Evolutionary conservation across 2,888 invertebrate genomes (phyloP), one percentile per base, ranked within the genome.

Genomic region (Clunio marinus): DNA sequence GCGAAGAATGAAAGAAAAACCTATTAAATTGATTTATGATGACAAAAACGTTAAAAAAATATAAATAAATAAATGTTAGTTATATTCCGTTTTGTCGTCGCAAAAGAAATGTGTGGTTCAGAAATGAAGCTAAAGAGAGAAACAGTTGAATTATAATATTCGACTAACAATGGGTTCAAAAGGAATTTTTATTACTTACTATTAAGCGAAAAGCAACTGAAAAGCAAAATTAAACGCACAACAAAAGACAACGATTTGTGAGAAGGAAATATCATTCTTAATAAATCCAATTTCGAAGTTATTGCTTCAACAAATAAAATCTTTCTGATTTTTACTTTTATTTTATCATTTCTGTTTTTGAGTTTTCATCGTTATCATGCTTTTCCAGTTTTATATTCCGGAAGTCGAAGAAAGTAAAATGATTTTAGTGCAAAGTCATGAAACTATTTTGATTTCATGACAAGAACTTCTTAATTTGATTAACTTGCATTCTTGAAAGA

Each of bases 1-100:
- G n/a, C n/a, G n/a, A n/a, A 57, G 57, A 57, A 51, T 51, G 51
- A 51, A 24, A 45, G 27, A 65, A 65, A 46, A 66, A 66, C 51
- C 66, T 66, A 66, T 66, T 66, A 66, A 66, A 66, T 55, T 66
- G 66, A 66, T 66, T 66, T 66, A 66, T 66, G 66, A 66, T 66
- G 66, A 66, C 66, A 65, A 65, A 65, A 65, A 65, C 60, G 63
- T 37, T n/a, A n/a, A n/a, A 63, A 32, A 45, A 63, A 60, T 22
- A 32, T 28, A 63, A 63, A 63, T 63, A 63, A 63, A 63, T 63
- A 63, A 63, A 63, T 63, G 41, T 37, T 63, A 27, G 22, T 60
- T 60, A 35, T 35, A 24, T 15, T 63, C 35, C 45, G 41, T 63
- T 57, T 45, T 57, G 57, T 57, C 57, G 57, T 27, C 57, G 57